Evolutionary conservation across 2,113 vertebrate species (phyloP).

Genomic region (Rhodinocichla rosea): DNA sequence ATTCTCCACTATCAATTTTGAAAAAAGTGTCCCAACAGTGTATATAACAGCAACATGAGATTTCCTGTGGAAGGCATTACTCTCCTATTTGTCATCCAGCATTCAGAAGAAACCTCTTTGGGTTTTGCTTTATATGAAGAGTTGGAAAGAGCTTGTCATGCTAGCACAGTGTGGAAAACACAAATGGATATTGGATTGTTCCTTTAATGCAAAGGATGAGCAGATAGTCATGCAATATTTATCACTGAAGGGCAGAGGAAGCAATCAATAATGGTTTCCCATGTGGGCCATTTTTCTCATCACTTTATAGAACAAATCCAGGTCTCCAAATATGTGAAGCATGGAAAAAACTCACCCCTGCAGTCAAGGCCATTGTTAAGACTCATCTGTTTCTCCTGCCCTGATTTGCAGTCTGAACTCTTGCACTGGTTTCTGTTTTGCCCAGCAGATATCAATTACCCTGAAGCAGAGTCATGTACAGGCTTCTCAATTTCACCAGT

Average conservation of each 20-base stretch:
- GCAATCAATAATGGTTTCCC: conserved; percentile 13
- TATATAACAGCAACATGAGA: not conserved
- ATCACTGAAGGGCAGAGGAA: conserved; percentile 5
- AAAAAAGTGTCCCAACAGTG: not conserved
- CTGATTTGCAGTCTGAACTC: not conserved
- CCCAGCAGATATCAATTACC: not conserved
- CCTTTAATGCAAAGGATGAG: conserved; percentile 14
- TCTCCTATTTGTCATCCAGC: not conserved
- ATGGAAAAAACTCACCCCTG: not conserved
- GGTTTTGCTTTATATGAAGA: not conserved
- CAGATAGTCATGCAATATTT: conserved; percentile 11
- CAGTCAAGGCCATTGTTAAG: not conserved
- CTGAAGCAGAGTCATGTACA: not conserved
- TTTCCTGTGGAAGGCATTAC: not conserved
- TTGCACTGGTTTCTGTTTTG: not conserved
- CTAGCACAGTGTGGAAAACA: not conserved
- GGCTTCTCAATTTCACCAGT: not conserved
- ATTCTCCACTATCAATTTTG: not conserved
- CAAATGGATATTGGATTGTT: conserved; percentile 5
- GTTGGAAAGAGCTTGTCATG: not conserved
- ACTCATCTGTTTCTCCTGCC: not conserved
- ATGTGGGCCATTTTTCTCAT: not conserved
- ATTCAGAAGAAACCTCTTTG: not conserved
- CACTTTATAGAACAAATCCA: not conserved
- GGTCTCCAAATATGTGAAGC: not conserved